Evolutionary conservation across 2,113 vertebrate genomes (phyloP), one percentile per base, ranked within the genome.

Genomic region (Talpa occidentalis): DNA sequence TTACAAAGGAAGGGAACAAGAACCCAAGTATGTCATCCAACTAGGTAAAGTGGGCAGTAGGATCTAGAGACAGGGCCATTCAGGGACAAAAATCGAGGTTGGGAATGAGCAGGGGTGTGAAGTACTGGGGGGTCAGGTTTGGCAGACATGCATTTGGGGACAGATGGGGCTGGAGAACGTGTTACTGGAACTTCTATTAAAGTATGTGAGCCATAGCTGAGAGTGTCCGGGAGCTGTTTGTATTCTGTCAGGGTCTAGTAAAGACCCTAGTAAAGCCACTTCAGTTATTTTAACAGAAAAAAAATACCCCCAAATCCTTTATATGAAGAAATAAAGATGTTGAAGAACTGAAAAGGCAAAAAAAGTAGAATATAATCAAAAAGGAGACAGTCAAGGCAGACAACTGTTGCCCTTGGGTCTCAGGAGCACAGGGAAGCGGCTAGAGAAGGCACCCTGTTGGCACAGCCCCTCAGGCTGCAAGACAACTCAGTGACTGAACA

Each of bases 321-420:
- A 19, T 32, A 69, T 54, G 42, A 89, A 79, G 28, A 56, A 90
- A 60, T 56, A n/a, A 35, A 80, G 26, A n/a, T 85, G 44, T 30
- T 62, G 32, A 93, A 47, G 79, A 88, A 69, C 11, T 42, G 30
- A 91, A 91, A 91, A 81, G 30, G 32, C 22, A 74, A 88, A 44
- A 86, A 60, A 5, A n/a, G n/a, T 17, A 73, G 67, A 81, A 32
- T 35, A 42, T 32, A 30, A 21, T 67, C 66, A 44, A 32, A 67
- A 92, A 67, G 44, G n/a, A 47, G 6, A 40, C 66, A 89, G 44
- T 21, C 73, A 54, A 52, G 40, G 47, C 59, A 40, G 77, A 30
- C 10, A 64, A 28, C 15, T 9, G 35, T 14, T 67, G 17, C 26
- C 35, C 6, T 62, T 28, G 15, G 47, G 3, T 74, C 70, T 80